Percentiles rank a stretch among this genome's conserved stretches.
phyloP scores from a whole-genome alignment of 2,797 vertebrate genomes.

The Myiotriccus ornatus region DNA sequence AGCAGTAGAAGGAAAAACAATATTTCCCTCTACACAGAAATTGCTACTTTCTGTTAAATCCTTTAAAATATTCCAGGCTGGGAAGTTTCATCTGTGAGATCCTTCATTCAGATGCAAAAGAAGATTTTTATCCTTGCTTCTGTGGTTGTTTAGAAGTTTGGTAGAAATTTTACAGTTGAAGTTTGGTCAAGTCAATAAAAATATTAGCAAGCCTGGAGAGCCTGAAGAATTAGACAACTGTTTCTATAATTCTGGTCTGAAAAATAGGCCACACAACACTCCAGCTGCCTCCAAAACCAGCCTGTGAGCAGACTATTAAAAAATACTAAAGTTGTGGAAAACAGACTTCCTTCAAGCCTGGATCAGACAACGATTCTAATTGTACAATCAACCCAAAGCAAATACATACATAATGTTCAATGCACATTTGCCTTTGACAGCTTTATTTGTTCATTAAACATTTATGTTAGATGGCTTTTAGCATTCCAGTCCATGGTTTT shows the following conservation, averaged over 20 bases:
- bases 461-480: constrained; percentile 53
- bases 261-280: not conserved
- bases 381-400: not conserved
- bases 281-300: not conserved
- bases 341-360: not conserved
- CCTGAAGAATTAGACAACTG: not conserved
- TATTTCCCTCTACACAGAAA: not conserved
- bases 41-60: not conserved
- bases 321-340: not conserved
- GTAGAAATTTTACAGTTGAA: not conserved
- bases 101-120: not conserved
- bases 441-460: constrained; percentile 68
- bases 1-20: not conserved
- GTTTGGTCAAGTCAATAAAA: not conserved
- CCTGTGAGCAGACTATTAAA: not conserved
- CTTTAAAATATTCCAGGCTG: not conserved
- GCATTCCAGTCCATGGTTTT: constrained; percentile 6
- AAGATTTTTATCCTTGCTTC: not conserved
- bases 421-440: constrained; percentile 36
- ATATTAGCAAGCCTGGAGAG: not conserved
- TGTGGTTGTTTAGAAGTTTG: not conserved
- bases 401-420: constrained; percentile 15
- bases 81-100: not conserved
- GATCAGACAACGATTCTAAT: not conserved
- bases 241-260: not conserved